Percentiles rank a stretch among this genome's conserved stretches.
phyloP scores from a whole-genome alignment of 2,888 invertebrate genomes.

The Shargacucullia verbasci region DNA sequence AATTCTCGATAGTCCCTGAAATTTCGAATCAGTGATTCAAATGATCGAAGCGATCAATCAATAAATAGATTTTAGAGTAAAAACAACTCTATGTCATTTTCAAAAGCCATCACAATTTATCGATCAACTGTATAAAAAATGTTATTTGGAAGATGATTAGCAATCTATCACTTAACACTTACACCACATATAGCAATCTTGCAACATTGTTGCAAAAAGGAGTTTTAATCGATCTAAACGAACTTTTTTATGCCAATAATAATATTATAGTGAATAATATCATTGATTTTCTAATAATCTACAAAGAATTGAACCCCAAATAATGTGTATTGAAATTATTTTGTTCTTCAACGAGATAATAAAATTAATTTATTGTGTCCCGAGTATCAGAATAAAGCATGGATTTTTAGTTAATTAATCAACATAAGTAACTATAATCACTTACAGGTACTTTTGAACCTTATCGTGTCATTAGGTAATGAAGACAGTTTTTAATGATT shows the following conservation, averaged over 20 bases:
- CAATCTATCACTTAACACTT: slow-evolving; percentile 46
- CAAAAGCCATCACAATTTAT: slow-evolving; percentile 30
- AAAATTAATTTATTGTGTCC: too few species aligned
- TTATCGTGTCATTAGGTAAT: neutral
- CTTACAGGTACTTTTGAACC: neutral
- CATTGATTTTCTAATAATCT: too few species aligned
- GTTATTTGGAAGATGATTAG: slow-evolving; percentile 38
- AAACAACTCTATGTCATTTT: slow-evolving; percentile 13
- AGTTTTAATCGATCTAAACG: neutral
- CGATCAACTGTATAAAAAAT: slow-evolving; percentile 47
- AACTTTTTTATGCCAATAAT: neutral
- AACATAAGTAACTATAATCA: too few species aligned
- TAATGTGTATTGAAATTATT: neutral
- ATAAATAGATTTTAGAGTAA: slow-evolving; percentile 38
- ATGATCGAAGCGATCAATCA: slow-evolving; percentile 34
- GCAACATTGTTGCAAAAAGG: slow-evolving; percentile 23
- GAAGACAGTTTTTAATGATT: slow-evolving; percentile 4
- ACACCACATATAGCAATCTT: slow-evolving; percentile 33
- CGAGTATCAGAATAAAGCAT: too few species aligned
- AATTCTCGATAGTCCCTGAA: slow-evolving; percentile 13
- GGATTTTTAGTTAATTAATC: too few species aligned
- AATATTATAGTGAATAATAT: too few species aligned
- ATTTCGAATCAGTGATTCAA: slow-evolving; percentile 10
- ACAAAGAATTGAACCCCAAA: neutral
- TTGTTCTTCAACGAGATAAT: too few species aligned